Evolutionary conservation across 2,113 vertebrate genomes (phyloP).

Genomic region (Nothoprocta pentlandii): DNA sequence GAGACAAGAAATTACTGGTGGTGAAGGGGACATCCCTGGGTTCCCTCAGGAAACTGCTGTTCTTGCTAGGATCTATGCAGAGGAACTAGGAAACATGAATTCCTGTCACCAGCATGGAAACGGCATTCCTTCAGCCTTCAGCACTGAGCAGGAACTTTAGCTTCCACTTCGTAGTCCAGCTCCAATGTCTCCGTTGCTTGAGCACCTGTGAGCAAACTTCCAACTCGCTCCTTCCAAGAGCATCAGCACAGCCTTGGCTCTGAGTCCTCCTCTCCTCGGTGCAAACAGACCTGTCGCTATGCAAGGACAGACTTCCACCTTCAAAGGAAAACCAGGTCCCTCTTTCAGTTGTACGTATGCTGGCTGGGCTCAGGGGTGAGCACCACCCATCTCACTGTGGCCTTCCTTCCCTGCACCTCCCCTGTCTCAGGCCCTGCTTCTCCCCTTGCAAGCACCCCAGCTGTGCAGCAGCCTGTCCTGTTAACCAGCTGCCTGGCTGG

Average conservation of each 20-base stretch:
- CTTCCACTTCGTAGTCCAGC: background rate
- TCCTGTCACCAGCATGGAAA: fast-evolving
- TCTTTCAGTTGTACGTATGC: background rate
- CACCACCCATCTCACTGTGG: background rate
- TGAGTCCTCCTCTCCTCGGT: background rate
- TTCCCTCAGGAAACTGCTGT: background rate
- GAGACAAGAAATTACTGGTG: background rate
- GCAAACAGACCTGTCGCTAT: background rate
- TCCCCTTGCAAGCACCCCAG: fast-evolving
- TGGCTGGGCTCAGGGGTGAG: background rate
- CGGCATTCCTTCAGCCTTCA: background rate
- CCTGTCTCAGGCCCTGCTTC: background rate
- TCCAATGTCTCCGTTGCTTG: background rate
- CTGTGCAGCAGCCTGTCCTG: background rate
- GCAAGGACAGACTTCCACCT: background rate
- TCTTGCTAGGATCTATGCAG: fast-evolving
- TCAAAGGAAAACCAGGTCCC: background rate
- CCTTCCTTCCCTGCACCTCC: background rate
- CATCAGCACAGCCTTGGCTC: background rate
- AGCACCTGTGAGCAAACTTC: background rate
- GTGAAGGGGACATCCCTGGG: background rate
- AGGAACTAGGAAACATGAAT: background rate
- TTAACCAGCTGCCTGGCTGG: fast-evolving
- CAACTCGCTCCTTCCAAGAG: background rate
- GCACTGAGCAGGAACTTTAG: background rate